Evolutionary conservation across 2,113 vertebrate genomes (phyloP).

Genomic region (Pelmatolapia mariae): DNA sequence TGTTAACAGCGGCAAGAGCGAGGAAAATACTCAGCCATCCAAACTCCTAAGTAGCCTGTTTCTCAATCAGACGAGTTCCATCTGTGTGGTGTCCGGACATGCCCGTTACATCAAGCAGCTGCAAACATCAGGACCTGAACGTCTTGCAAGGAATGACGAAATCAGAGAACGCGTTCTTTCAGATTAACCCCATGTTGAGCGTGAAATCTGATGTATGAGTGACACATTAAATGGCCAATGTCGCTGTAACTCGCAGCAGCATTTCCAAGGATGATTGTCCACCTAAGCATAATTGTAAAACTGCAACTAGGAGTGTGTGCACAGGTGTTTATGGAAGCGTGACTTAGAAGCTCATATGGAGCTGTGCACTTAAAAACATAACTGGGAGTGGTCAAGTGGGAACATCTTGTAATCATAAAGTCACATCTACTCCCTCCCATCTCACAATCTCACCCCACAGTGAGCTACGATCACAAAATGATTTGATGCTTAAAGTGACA

Average conservation of each 20-base stretch:
- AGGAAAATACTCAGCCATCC: conserved; percentile 4
- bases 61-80: conserved; percentile 1
- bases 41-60: background rate
- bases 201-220: background rate
- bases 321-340: background rate
- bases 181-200: background rate
- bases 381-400: background rate
- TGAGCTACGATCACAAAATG: background rate
- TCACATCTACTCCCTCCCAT: background rate
- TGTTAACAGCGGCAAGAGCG: background rate
- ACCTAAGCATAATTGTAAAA: background rate
- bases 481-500: background rate
- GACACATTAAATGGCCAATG: background rate
- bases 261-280: background rate
- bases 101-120: background rate
- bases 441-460: background rate
- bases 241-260: background rate
- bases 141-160: background rate
- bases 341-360: background rate
- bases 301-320: background rate
- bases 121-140: background rate
- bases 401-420: conserved; percentile 20
- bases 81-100: conserved; percentile 3
- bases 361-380: background rate
- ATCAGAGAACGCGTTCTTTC: background rate